Conservation (phyloP, 2,797 vertebrate species). For the Microtus obscurus region DNA sequence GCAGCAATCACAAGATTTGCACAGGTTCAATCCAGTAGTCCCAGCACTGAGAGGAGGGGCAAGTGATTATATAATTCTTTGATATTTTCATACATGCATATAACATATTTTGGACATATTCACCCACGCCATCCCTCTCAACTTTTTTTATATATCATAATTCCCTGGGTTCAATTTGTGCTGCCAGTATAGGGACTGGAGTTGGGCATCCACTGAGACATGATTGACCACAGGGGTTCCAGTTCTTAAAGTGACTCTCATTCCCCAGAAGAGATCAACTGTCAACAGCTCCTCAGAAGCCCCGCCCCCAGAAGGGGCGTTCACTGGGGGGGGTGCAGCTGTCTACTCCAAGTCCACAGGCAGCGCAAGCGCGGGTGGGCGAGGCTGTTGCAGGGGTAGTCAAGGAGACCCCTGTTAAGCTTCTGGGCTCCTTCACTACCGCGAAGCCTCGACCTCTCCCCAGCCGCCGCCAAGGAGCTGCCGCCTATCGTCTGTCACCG, state of each 20-base stretch:
- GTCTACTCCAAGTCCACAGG: too few relatives aligned
- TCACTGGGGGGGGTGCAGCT: neutral
- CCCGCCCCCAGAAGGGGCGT: too few relatives aligned
- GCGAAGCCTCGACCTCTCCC: neutral
- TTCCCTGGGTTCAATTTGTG: too few relatives aligned
- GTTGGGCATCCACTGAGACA: too few relatives aligned
- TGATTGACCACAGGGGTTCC: neutral
- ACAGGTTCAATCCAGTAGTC: neutral
- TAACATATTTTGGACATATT: neutral
- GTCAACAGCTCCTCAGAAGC: too few relatives aligned
- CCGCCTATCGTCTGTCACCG: slow-evolving; percentile 62
- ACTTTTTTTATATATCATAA: neutral
- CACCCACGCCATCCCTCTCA: neutral
- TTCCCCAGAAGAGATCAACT: too few relatives aligned
- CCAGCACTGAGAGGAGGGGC: neutral
- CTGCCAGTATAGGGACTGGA: too few relatives aligned
- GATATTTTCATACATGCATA: neutral
- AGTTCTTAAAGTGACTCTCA: neutral
- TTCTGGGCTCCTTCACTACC: neutral
- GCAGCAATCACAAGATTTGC: neutral
- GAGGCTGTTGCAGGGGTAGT: neutral
- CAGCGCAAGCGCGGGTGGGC: neutral
- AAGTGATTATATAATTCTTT: neutral
- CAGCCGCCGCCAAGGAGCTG: slow-evolving; percentile 5
- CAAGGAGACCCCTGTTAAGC: neutral